Evolutionary conservation across 2,113 vertebrate genomes (phyloP).

Genomic region (Pluvianellus socialis): DNA sequence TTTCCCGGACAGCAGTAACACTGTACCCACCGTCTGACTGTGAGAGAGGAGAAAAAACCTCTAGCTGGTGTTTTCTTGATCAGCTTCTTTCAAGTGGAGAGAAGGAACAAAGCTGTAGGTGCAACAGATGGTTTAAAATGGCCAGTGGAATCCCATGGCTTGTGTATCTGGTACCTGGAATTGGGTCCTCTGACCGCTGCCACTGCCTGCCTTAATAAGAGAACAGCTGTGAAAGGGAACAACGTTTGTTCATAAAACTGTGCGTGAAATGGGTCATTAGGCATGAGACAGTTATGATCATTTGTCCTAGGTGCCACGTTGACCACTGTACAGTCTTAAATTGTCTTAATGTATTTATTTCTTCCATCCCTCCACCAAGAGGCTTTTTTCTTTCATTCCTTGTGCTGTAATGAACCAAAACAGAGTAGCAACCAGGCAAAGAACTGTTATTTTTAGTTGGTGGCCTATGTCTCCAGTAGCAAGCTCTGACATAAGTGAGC

Average conservation of each 20-base stretch:
- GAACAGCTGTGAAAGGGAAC: neutral
- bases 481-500: neutral
- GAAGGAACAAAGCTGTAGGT: neutral
- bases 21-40: neutral
- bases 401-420: neutral
- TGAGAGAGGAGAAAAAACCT: neutral
- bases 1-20: neutral
- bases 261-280: conserved; percentile 1
- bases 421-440: neutral
- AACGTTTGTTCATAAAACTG: neutral
- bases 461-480: conserved; percentile 15
- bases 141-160: neutral
- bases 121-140: neutral
- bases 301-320: neutral
- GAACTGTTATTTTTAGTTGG: neutral
- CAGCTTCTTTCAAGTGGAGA: neutral
- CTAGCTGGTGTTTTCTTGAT: neutral
- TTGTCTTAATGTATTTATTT: conserved; percentile 30
- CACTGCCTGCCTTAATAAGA: neutral
- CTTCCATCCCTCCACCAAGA: neutral
- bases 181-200: neutral
- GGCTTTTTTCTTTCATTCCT: neutral
- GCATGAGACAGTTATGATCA: neutral
- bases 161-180: neutral
- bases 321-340: conserved; percentile 21